Evolutionary conservation across 2,113 vertebrate genomes (phyloP).

Genomic region (Acrocephalus arundinaceus): DNA sequence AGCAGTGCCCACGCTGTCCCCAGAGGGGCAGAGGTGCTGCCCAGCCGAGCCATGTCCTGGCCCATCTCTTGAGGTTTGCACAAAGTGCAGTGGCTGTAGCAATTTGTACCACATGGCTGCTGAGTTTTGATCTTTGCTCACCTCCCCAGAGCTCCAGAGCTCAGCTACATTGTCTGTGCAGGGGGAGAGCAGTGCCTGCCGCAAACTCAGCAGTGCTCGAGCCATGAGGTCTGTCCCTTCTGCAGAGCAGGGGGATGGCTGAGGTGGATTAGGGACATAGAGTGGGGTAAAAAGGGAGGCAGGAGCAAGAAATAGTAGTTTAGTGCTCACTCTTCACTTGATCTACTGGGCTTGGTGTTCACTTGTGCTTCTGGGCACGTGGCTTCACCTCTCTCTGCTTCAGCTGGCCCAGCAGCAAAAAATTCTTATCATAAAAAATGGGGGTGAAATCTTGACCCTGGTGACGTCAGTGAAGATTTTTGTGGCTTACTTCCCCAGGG

Average conservation of each 20-base stretch:
- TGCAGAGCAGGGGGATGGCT: neutral
- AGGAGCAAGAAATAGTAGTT: neutral
- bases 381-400: neutral
- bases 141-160: neutral
- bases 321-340: neutral
- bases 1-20: neutral
- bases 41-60: neutral
- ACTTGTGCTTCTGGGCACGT: neutral
- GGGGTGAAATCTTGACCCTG: neutral
- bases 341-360: neutral
- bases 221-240: neutral
- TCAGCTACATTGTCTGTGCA: neutral
- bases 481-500: neutral
- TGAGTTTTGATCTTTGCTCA: neutral
- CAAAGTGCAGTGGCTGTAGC: neutral
- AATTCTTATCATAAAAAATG: neutral
- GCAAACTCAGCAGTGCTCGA: accelerated
- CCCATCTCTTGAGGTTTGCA: neutral
- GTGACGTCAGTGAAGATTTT: neutral
- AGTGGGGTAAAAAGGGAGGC: neutral
- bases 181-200: neutral
- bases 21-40: neutral
- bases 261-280: neutral
- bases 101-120: neutral
- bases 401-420: neutral